Evolutionary conservation across 2,113 vertebrate species (phyloP), one percentile per base, ranked within the genome.

Genomic region (Zosterops hypoxanthus): DNA sequence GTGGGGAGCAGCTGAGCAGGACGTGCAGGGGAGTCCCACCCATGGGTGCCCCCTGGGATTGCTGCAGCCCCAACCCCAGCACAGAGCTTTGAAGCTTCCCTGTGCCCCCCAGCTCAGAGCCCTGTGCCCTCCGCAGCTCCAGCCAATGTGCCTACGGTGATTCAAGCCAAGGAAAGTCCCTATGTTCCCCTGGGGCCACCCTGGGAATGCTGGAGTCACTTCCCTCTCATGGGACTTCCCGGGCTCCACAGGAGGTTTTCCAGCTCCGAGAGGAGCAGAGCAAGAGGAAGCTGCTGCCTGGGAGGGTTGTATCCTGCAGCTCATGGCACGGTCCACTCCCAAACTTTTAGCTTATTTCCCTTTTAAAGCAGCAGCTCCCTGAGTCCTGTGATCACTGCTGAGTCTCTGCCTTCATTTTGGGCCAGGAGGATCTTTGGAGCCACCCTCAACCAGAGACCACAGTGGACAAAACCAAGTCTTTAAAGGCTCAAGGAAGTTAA

Each of bases 71-170:
- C 4, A 1, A 5, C 12, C 17, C 28, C 46, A 50, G 13, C 50
- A 44, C 1, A 2, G 60, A 36, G 39, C 44, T 56, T 11, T 0
- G 1, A 59, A n/a, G n/a, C 28, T 24, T 34, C 3, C 4, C 52
- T 0, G 2, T 53, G 70, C 4, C 25, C 34, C 44, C 14, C 12
- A 9, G 11, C 8, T 9, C 50, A 21, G 50, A 81, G 53, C 56
- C 52, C 52, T 5, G 65, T 0, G 2, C 46, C 59, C 33, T 86
- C 41, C 2, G 8, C 12, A 1, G 50, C 11, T 25, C 66, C 39
- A 3, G n/a, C 79, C 29, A 9, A n/a, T 1, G 11, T 70, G 79
- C n/a, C 65, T n/a, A 0, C 0, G 1, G 72, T 31, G 26, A 26
- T 29, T 61, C 34, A 1, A 92, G 61, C 57, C 15, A 15, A 71